Evolutionary conservation across 2,888 invertebrate species (phyloP).

Genomic region (Tenthredo distinguenda): DNA sequence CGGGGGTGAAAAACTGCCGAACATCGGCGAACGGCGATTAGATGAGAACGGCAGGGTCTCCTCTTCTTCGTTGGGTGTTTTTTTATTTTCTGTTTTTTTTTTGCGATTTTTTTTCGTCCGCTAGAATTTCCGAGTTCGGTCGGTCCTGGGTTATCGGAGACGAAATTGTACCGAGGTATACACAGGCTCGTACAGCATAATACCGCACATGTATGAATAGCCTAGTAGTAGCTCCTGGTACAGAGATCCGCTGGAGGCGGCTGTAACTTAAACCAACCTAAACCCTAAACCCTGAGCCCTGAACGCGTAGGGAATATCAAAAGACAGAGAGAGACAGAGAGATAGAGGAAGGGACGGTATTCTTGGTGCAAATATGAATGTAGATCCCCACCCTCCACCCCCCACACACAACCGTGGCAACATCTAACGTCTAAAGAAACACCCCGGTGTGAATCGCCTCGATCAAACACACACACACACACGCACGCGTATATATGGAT

Average conservation of each 20-base stretch:
- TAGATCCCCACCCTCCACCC: background rate
- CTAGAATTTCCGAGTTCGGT: background rate
- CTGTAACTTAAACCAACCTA: background rate
- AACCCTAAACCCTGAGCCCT: background rate
- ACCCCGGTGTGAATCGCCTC: background rate
- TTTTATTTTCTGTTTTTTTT: no score
- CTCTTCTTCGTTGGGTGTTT: no score
- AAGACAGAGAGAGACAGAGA: background rate
- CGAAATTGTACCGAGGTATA: background rate
- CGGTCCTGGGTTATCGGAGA: background rate
- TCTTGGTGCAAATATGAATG: constrained; percentile 14
- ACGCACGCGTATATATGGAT: background rate
- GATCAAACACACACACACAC: background rate
- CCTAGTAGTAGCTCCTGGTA: background rate
- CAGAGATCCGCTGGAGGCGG: background rate
- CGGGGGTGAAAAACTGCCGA: no score
- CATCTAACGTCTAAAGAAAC: constrained; percentile 27
- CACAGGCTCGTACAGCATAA: no score
- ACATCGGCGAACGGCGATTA: no score
- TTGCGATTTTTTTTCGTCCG: background rate
- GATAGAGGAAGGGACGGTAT: background rate
- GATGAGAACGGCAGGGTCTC: no score
- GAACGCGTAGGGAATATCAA: background rate
- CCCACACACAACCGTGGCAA: background rate
- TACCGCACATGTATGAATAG: background rate